Evolutionary conservation across 1,140 invertebrate genomes (phyloP).

Genomic region (Leptinotarsa undecemlineata): DNA sequence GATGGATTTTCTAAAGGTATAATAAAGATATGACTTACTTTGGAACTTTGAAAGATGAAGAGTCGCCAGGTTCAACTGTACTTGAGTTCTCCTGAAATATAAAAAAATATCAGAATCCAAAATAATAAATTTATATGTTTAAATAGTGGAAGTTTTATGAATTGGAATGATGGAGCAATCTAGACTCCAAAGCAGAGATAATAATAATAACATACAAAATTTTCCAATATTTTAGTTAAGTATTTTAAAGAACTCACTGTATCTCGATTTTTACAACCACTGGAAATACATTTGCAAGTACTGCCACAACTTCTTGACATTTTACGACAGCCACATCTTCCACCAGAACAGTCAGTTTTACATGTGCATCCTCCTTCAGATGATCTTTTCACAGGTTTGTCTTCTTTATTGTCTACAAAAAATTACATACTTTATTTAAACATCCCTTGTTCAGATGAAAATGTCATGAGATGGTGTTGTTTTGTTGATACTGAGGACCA

Average conservation of each 20-base stretch:
- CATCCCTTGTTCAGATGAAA: too few species aligned
- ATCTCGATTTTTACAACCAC: background rate
- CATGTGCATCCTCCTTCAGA: conserved; percentile 64
- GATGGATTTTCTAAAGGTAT: background rate
- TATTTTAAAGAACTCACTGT: background rate
- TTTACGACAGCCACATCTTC: conserved; percentile 65
- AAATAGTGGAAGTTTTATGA: background rate
- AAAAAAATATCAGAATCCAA: too few species aligned
- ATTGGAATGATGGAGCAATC: too few species aligned
- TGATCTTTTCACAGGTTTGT: conserved; percentile 55
- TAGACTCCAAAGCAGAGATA: too few species aligned
- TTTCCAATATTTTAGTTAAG: background rate
- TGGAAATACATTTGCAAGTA: conserved; percentile 59
- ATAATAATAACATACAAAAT: too few species aligned
- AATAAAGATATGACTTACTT: background rate
- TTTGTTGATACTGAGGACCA: too few species aligned
- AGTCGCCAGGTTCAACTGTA: background rate
- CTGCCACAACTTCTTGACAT: conserved; percentile 54
- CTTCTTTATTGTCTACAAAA: background rate
- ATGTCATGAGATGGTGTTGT: too few species aligned
- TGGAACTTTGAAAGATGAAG: background rate
- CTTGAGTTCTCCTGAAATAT: background rate
- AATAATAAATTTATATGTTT: background rate
- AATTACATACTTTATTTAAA: too few species aligned
- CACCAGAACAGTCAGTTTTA: conserved; percentile 62